A percentile compares a stretch with the other conserved stretches of the same genome.
Evolutionary conservation across 2,113 vertebrate species (phyloP).

Genomic region (Brienomyrus longianalis): DNA sequence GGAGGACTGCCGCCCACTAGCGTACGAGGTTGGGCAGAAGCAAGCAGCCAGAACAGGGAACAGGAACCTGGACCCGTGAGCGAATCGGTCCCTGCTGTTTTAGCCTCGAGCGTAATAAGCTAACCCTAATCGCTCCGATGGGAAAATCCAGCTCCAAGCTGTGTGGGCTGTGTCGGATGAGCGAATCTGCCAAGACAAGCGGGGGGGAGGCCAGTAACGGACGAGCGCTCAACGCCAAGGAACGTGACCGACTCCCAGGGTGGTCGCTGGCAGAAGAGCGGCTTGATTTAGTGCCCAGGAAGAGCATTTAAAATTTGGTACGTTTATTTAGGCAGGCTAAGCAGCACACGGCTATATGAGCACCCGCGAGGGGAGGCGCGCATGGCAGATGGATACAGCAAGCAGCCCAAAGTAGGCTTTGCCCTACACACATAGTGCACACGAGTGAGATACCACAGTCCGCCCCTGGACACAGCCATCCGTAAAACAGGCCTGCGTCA

Average conservation of each 20-base stretch:
- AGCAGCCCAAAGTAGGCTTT: neutral
- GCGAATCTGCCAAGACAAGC: neutral
- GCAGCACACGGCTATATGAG: neutral
- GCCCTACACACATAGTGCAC: neutral
- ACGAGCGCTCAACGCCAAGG: neutral
- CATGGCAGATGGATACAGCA: neutral
- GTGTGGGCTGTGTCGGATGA: neutral
- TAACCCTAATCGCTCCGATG: neutral
- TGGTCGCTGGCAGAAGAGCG: neutral
- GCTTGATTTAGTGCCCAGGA: constrained; percentile 1
- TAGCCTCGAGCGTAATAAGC: neutral
- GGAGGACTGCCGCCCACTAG: neutral
- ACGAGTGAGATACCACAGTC: neutral
- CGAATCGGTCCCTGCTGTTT: neutral
- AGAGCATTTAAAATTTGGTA: neutral
- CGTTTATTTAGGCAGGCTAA: neutral
- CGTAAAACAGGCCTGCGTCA: neutral
- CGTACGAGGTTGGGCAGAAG: neutral
- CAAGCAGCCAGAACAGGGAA: neutral
- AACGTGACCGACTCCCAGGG: neutral
- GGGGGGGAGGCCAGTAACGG: neutral
- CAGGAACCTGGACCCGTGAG: neutral
- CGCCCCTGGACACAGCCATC: too few species aligned
- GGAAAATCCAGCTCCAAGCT: neutral
- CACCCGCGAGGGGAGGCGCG: neutral